Conservation (phyloP, 2,888 invertebrate species). For the Cephus nigrinus region DNA sequence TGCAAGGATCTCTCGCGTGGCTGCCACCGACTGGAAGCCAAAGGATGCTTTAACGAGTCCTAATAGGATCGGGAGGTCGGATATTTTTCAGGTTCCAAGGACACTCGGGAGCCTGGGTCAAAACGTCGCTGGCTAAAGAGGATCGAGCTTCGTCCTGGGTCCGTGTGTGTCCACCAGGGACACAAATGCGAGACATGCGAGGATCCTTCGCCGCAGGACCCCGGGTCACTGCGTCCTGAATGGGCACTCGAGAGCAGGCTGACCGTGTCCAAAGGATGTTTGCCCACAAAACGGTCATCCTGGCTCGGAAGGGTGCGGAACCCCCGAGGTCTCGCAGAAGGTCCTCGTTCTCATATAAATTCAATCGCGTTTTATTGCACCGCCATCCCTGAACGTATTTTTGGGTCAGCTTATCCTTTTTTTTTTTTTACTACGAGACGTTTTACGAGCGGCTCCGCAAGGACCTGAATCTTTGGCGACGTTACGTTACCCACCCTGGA, state of each 20-base stretch:
- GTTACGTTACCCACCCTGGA: background rate
- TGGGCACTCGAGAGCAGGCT: slow-evolving; percentile 39
- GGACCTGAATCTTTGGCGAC: background rate
- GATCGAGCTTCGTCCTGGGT: slow-evolving; percentile 7
- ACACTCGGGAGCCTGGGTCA: slow-evolving; percentile 29
- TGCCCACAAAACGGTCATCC: slow-evolving; percentile 46
- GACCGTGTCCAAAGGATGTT: slow-evolving; percentile 48
- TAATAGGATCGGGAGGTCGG: slow-evolving; percentile 38
- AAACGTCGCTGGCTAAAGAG: slow-evolving; percentile 36
- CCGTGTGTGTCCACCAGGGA: slow-evolving; percentile 11
- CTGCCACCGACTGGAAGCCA: slow-evolving; percentile 7
- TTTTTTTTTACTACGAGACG: background rate
- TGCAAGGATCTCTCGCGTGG: background rate
- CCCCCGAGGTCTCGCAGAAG: background rate
- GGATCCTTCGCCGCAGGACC: slow-evolving; percentile 21
- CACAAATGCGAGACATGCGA: slow-evolving; percentile 26
- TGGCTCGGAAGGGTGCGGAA: slow-evolving; percentile 5
- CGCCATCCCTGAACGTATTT: slow-evolving; percentile 1
- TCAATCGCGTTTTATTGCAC: slow-evolving; percentile 8
- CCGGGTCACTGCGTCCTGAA: slow-evolving; percentile 35
- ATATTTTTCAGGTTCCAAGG: slow-evolving; percentile 12
- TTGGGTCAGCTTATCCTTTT: background rate
- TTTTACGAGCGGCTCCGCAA: background rate
- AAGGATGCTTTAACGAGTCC: slow-evolving; percentile 38
- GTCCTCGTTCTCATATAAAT: slow-evolving; percentile 8